Evolutionary conservation across 1,140 invertebrate genomes (phyloP).

Genomic region (Coptotermes formosanus): DNA sequence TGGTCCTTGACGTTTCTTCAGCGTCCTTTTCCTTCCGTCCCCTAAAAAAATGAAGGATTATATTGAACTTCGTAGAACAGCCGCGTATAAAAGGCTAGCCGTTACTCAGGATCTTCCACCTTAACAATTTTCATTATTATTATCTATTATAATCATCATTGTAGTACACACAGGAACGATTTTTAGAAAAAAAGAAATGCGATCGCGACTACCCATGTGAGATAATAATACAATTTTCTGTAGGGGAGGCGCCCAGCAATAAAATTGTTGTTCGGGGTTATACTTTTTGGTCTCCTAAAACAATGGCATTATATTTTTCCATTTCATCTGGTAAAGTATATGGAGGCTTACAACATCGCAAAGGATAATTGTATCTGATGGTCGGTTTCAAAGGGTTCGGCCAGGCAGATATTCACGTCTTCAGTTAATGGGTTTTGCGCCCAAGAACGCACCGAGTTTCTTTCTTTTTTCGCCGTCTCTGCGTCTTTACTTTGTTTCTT

Average conservation of each 20-base stretch:
- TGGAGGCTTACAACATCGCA: not conserved
- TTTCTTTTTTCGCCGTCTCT: not conserved
- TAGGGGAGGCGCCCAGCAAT: not conserved
- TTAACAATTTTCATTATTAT: conserved; percentile 38
- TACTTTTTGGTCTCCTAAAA: conserved; percentile 23
- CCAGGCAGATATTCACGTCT: not conserved
- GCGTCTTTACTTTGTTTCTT: not conserved
- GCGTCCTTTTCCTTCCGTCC: not conserved
- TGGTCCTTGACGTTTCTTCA: not conserved
- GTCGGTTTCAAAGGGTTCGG: not conserved
- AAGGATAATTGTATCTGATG: conserved; percentile 2
- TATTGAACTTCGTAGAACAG: not conserved
- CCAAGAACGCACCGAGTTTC: not conserved
- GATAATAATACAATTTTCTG: not conserved
- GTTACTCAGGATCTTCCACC: not conserved
- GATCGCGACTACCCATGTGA: conserved; percentile 21
- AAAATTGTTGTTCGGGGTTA: not conserved
- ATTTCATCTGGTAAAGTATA: conserved; percentile 33
- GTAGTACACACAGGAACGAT: not conserved
- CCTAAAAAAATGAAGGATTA: not conserved
- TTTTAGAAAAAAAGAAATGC: not conserved
- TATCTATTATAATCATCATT: conserved; percentile 36
- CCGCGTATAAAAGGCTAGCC: not conserved
- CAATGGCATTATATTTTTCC: conserved; percentile 35
- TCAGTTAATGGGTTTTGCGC: not conserved